These are phyloP conservation scores for Drosophila robusta DNA, from an alignment of 2,888 invertebrate genomes.

Conservation along the genomic window DNA sequence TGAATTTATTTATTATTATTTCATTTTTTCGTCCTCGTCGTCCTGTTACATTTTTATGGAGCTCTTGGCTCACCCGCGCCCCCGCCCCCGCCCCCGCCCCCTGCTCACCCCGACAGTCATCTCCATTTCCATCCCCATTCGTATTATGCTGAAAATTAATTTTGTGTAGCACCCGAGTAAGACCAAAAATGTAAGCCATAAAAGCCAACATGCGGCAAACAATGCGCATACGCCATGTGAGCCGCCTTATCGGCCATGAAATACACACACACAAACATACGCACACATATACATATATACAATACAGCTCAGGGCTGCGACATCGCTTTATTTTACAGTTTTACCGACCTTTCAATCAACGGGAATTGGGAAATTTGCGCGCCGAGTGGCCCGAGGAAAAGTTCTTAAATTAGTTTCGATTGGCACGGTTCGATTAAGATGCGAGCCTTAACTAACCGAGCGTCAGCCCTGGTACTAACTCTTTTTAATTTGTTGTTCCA, in stretches of 20 bases:
- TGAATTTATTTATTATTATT: conserved; percentile 80
- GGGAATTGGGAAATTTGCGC: conserved; percentile 32
- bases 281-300: not conserved
- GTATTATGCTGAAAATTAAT: conserved; percentile 63
- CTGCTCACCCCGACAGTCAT: not conserved
- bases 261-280: conserved; percentile 19
- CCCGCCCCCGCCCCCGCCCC: not conserved
- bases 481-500: conserved; percentile 5
- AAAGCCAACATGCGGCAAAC: conserved; percentile 65
- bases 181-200: conserved; percentile 56
- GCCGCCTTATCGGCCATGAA: conserved; percentile 55
- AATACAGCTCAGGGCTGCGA: conserved; percentile 12
- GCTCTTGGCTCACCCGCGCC: conserved; percentile 5
- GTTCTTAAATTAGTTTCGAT: not conserved
- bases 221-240: conserved; percentile 73
- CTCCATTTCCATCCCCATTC: conserved; percentile 7
- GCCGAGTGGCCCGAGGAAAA: not conserved
- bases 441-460: not conserved
- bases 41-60: conserved; percentile 53
- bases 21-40: conserved; percentile 48
- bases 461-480: conserved; percentile 18
- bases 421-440: not conserved
- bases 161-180: conserved; percentile 60
- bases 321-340: conserved; percentile 21
- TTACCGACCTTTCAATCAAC: conserved; percentile 43